Evolutionary conservation across 1,140 invertebrate species (phyloP).

Genomic region (Archivesica marissinica): DNA sequence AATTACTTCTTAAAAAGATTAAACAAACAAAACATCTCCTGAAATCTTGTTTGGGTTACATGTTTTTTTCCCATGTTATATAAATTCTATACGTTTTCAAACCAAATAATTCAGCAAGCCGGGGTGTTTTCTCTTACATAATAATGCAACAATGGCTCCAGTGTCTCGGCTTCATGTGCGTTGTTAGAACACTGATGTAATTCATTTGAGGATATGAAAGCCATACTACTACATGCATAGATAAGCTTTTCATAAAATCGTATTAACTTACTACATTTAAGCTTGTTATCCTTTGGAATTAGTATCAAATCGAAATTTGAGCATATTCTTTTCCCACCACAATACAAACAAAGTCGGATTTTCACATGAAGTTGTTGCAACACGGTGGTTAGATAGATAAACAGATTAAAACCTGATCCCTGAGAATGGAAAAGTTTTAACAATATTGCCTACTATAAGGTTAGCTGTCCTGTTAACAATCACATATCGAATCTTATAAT

Average conservation of each 20-base stretch:
- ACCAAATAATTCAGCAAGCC: constrained; percentile 11
- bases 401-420: neutral
- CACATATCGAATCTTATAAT: too few relatives aligned
- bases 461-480: neutral
- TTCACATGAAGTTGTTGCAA: constrained; percentile 14
- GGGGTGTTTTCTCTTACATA: neutral
- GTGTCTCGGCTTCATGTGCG: neutral
- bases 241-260: constrained; percentile 9
- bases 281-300: constrained; percentile 26
- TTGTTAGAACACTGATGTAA: neutral
- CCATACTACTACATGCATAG: neutral
- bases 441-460: neutral
- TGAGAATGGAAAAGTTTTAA: neutral
- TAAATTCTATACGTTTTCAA: too few relatives aligned
- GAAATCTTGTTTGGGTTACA: too few relatives aligned
- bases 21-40: too few relatives aligned
- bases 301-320: neutral
- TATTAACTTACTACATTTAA: neutral
- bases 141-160: constrained; percentile 14
- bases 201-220: neutral
- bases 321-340: neutral
- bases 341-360: constrained; percentile 25
- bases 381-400: constrained; percentile 17
- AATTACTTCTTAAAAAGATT: too few relatives aligned
- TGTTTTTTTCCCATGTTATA: too few relatives aligned